These are phyloP conservation scores for Paraescarpia echinospica DNA, from an alignment of 1,140 invertebrate genomes.

Conservation along the genomic window DNA sequence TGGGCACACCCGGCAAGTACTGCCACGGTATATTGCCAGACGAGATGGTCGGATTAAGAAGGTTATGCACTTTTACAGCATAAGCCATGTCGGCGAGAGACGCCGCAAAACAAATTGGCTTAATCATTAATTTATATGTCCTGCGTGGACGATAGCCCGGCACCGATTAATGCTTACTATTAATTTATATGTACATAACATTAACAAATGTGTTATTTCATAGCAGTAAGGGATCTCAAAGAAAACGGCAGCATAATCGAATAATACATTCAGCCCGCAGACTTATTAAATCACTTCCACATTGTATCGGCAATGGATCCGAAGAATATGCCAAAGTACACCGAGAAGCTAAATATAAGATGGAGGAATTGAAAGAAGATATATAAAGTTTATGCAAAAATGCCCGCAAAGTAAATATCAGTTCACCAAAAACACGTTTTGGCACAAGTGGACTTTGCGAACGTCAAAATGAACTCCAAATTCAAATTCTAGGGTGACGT, in stretches of 20 bases:
- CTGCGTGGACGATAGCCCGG: not conserved
- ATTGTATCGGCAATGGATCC: no score
- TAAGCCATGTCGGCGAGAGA: not conserved
- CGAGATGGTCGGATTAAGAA: not conserved
- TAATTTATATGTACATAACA: not conserved
- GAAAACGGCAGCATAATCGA: not conserved
- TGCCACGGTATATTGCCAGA: not conserved
- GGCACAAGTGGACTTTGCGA: no score
- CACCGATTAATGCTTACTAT: not conserved
- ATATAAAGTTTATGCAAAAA: no score
- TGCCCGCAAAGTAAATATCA: no score
- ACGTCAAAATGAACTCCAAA: no score
- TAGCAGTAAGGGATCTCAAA: not conserved
- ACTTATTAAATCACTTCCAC: not conserved
- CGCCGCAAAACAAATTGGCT: not conserved
- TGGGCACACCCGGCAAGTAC: not conserved
- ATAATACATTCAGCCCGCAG: not conserved
- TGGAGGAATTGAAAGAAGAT: no score
- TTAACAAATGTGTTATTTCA: not conserved
- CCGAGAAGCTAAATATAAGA: no score
- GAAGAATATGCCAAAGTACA: no score
- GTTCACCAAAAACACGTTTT: no score
- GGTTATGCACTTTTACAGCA: not conserved
- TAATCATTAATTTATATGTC: not conserved
- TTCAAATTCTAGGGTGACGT: no score